Base-by-base conservation (phyloP, 2,888 invertebrate species). In the Cantharis lateralis region DNA sequence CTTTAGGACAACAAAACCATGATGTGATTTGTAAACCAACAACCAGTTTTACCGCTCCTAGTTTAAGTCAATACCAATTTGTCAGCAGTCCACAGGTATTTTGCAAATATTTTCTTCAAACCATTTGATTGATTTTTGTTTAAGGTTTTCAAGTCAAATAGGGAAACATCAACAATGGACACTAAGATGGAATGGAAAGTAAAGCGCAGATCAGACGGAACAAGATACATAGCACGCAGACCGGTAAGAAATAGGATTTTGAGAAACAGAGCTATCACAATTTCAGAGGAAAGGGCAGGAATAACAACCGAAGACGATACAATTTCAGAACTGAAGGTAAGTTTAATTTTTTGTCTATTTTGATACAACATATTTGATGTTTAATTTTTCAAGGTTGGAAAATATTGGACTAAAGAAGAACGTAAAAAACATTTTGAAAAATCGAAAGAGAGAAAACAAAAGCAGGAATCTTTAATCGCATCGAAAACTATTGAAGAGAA, bases 361-460 rank as follows among this genome's bases (percentile, higher is more conserved):
- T 7, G 16, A n/a, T n/a, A n/a, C 68, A 26, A 18, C n/a, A 13
- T 28, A 13, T 13, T n/a, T 20, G 10, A 16, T 16, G n/a, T n/a
- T 13, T 24, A 28, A 10, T 15, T 62, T n/a, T 68, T 32, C 32
- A 82, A 90, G 90, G 89, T 90, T 15, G 95, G 95, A 7, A 91
- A 93, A 28, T 95, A 94, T 85, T 95, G 95, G 93, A 92, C 91
- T 3, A 92, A 93, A 85, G 94, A 94, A 81, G 95, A 95, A 81
- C 90, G 94, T 2, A 94, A 94, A 83, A 89, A 92, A 64, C 95
- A 95, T 82, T 87, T 94, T 82, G 94, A 94, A 84, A 91, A 92
- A 72, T 92, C 94, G 1, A 89, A 91, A 68, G 93, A 94, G 84
- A 90, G 93, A 64, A 90, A 91, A 71, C 90, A 90, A 81, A 88